Conservation (phyloP, 2,888 invertebrate species). For the Cryptocheilus praepositus region DNA sequence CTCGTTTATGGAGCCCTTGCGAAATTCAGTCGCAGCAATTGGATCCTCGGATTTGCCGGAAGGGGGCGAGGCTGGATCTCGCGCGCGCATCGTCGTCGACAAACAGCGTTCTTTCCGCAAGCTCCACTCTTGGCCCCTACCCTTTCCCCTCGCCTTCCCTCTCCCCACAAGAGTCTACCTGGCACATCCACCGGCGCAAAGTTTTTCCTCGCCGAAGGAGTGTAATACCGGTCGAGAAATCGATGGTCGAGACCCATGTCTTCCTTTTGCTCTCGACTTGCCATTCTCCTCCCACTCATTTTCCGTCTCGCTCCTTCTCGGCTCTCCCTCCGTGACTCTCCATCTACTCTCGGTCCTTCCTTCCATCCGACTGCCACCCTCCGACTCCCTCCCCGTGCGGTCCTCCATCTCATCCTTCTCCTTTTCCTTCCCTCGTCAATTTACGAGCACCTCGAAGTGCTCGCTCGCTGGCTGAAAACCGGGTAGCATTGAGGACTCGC, state of each 20-base stretch:
- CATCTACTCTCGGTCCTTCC: slow-evolving; percentile 21
- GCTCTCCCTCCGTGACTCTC: slow-evolving; percentile 20
- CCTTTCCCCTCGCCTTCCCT: slow-evolving; percentile 12
- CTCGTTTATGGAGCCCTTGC: too few species aligned
- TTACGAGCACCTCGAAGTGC: slow-evolving; percentile 52
- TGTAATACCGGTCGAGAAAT: slow-evolving; percentile 61
- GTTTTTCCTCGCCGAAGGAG: slow-evolving; percentile 51
- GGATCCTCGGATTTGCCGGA: too few species aligned
- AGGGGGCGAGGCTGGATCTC: too few species aligned
- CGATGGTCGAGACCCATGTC: slow-evolving; percentile 49
- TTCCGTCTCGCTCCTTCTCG: slow-evolving; percentile 21
- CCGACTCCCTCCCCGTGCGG: slow-evolving; percentile 21
- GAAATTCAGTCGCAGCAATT: too few species aligned
- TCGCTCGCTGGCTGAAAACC: slow-evolving; percentile 46
- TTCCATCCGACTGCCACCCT: slow-evolving; percentile 27
- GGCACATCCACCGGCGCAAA: slow-evolving; percentile 36
- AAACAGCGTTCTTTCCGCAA: too few species aligned
- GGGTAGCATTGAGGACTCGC: slow-evolving; percentile 35
- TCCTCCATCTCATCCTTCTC: slow-evolving; percentile 36
- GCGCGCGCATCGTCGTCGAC: too few species aligned
- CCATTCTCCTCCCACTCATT: slow-evolving; percentile 22
- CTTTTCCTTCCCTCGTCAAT: slow-evolving; percentile 44
- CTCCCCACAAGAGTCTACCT: slow-evolving; percentile 10
- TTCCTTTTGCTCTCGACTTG: slow-evolving; percentile 39
- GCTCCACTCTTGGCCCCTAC: neutral